Evolutionary conservation across 2,888 invertebrate species (phyloP), one percentile per base, ranked within the genome.

Genomic region (Caenorhabditis uteleia): DNA sequence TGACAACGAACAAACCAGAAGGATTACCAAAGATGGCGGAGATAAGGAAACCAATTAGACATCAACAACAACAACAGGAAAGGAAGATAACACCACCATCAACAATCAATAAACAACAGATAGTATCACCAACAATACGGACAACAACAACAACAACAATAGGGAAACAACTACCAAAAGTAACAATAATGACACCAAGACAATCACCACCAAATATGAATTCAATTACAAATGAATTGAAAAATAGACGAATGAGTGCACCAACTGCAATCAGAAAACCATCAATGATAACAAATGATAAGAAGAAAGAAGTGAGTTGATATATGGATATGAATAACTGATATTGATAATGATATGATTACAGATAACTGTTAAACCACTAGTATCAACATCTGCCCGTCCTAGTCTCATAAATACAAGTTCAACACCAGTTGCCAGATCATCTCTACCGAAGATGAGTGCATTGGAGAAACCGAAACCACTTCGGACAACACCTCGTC

Each of bases 391-490:
- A 3, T 58, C 58, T 10, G 64, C 64, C n/a, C 64, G 64, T 5
- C 64, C 64, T 5, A 44, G 44, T 23, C 54, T 64, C 18, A 64
- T 64, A 51, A 64, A 53, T 40, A 64, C 64, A 14, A 42, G 53
- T n/a, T 53, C 57, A 12, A 27, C 39, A 14, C 53, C 51, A 16
- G 45, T 48, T n/a, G 45, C 44, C 36, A 20, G 57, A 25, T 57
- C 62, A 8, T 51, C 62, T 3, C 54, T 64, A 2, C 64, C 64
- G 1, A 64, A 64, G 45, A 49, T 64, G 64, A 64, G 50, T 31
- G 58, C 50, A 21, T 43, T 64, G 14, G 64, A 64, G 27, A 64
- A 58, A 42, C 64, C 64, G 38, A 64, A 64, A 25, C 64, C 64
- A 3, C 31, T 64, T 16, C 42, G 64, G 5, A 64, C 48, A 20